Conservation (phyloP, 2,113 vertebrate genomes). For the Columba livia region DNA sequence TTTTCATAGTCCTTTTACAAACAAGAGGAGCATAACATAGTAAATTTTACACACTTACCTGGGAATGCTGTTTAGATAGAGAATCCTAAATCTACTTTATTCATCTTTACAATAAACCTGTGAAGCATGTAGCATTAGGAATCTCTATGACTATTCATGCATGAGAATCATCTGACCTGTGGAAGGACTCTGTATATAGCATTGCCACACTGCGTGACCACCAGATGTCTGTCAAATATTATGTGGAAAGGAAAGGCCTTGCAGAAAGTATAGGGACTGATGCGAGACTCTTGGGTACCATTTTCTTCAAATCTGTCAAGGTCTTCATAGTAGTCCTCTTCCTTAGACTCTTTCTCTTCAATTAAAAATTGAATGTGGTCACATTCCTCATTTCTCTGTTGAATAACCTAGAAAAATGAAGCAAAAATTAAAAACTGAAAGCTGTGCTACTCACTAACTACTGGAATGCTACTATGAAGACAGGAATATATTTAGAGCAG, state of each 20-base stretch:
- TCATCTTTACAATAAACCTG: background rate
- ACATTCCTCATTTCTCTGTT: slow-evolving; percentile 94
- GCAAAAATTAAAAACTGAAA: background rate
- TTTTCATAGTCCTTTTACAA: background rate
- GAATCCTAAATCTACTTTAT: background rate
- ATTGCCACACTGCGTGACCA: slow-evolving; percentile 96
- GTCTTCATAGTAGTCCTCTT: slow-evolving; percentile 95
- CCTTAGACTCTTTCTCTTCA: slow-evolving; percentile 96
- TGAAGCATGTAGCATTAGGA: background rate
- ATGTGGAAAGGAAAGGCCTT: slow-evolving; percentile 98
- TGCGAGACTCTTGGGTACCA: slow-evolving; percentile 94
- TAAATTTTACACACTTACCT: background rate
- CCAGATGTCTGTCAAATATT: slow-evolving; percentile 94
- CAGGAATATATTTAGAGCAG: background rate
- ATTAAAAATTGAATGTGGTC: slow-evolving; percentile 99
- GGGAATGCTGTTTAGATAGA: background rate
- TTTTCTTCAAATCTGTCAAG: slow-evolving; percentile 97
- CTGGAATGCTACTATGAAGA: background rate
- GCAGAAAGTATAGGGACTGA: slow-evolving; percentile 98
- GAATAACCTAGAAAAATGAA: slow-evolving; percentile 85
- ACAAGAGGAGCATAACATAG: background rate
- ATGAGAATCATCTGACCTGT: slow-evolving; percentile 80
- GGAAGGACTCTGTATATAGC: slow-evolving; percentile 97
- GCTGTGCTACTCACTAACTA: background rate
- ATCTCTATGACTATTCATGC: background rate